Evolutionary conservation across 2,888 invertebrate genomes (phyloP).

Genomic region (Pterostichus niger): DNA sequence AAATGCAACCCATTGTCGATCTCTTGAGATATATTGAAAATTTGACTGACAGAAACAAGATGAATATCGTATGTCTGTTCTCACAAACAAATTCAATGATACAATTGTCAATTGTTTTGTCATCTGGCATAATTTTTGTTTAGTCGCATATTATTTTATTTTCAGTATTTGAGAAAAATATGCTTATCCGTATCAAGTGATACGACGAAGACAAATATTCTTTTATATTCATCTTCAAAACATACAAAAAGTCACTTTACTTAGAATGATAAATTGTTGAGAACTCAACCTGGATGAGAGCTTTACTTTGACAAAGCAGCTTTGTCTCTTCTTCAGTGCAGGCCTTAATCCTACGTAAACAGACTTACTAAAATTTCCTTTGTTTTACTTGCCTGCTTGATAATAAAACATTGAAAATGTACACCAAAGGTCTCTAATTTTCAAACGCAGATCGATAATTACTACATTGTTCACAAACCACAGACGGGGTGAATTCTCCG

Average conservation of each 20-base stretch:
- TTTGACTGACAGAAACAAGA: too few species aligned
- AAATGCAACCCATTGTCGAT: too few species aligned
- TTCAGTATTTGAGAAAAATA: background rate
- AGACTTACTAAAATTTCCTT: conserved; percentile 38
- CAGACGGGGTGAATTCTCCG: conserved; percentile 24
- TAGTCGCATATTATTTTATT: too few species aligned
- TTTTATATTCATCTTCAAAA: conserved; percentile 11
- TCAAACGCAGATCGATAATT: conserved; percentile 39
- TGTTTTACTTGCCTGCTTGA: conserved; percentile 38
- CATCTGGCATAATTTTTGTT: too few species aligned
- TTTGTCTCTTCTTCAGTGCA: conserved; percentile 23
- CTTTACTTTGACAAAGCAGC: conserved; percentile 49
- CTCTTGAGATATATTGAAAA: too few species aligned
- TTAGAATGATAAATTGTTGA: conserved; percentile 47
- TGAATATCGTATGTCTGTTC: too few species aligned
- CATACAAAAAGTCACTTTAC: conserved; percentile 32
- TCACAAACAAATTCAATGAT: too few species aligned
- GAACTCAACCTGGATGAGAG: conserved; percentile 18
- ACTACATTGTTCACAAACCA: conserved; percentile 14
- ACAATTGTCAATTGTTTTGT: too few species aligned
- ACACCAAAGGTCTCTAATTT: conserved; percentile 36
- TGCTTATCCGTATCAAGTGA: background rate
- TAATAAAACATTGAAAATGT: conserved; percentile 48
- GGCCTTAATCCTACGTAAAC: conserved; percentile 47
- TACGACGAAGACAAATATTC: background rate